Conservation (phyloP, 2,888 invertebrate genomes). For the Eristalis arbustorum region DNA sequence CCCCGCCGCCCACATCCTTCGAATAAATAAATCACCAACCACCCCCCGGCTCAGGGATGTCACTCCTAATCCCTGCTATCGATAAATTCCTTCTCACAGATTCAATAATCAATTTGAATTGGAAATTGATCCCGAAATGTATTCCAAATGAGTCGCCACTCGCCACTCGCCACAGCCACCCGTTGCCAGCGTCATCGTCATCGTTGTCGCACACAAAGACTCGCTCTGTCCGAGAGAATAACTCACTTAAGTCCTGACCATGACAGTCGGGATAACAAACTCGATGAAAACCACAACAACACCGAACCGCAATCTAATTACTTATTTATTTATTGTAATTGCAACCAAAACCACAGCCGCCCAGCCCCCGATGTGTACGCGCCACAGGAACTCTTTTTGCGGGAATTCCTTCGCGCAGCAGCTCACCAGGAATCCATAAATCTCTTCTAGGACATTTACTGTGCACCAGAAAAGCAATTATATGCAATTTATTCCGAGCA, state of each 20-base stretch:
- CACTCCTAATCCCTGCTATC: slow-evolving; percentile 46
- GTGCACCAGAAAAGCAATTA: slow-evolving; percentile 76
- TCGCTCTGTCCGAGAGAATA: slow-evolving; percentile 32
- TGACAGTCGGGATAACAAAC: slow-evolving; percentile 60
- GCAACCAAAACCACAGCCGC: slow-evolving; percentile 50
- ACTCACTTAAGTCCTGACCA: slow-evolving; percentile 65
- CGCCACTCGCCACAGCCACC: slow-evolving; percentile 1
- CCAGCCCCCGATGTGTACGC: neutral
- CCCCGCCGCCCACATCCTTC: neutral
- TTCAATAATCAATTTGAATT: slow-evolving; percentile 68
- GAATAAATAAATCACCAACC: slow-evolving; percentile 51
- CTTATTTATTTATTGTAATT: slow-evolving; percentile 71
- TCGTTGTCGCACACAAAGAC: neutral
- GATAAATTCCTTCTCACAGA: slow-evolving; percentile 40
- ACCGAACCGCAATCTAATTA: slow-evolving; percentile 72
- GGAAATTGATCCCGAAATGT: slow-evolving; percentile 56
- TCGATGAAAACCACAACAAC: slow-evolving; percentile 54
- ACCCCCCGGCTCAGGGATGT: slow-evolving; percentile 36
- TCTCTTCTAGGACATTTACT: slow-evolving; percentile 77
- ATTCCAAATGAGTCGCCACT: slow-evolving; percentile 35
- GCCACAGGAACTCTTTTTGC: slow-evolving; percentile 34
- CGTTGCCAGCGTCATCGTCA: neutral
- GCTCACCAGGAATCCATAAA: slow-evolving; percentile 72
- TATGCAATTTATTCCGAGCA: slow-evolving; percentile 77
- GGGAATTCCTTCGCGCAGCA: neutral